Base-by-base conservation (phyloP, 2,113 vertebrate species). In the Thamnophis sirtalis region DNA sequence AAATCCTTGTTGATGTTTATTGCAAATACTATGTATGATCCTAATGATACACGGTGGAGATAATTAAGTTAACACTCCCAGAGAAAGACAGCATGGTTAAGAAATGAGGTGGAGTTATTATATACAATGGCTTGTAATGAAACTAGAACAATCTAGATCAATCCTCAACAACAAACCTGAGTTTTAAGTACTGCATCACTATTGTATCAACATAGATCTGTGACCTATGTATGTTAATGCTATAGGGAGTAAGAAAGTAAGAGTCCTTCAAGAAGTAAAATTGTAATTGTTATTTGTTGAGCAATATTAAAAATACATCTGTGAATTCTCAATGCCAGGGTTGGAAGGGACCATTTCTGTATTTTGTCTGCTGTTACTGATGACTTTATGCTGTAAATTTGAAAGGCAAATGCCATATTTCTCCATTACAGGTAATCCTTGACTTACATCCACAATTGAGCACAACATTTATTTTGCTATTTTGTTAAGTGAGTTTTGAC, bases 61-160 rank as follows among this genome's bases (percentile, higher is more conserved):
- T 9, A 4, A 89, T 22, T 60, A 86, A 54, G n/a, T 90, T 95
- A 63, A 28, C 0, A 0, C 33, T 93, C 94, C 10, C 6, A 3
- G 38, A 91, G 86, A 94, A 92, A 21, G 85, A 28, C 19, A 93
- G 15, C 60, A 22, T 88, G n/a, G 85, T 92, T 96, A 92, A 95
- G 88, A 92, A 24, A 11, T 38, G 58, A 17, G 91, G 60, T 95
- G 86, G 90, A 91, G 73, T 54, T 28, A n/a, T 11, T 91, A 19
- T 88, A 21, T 33, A 50, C 49, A 28, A 54, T 93, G 93, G 92
- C 60, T 50, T 5, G 10, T 90, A 95, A 89, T 91, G 33, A 94
- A 95, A 91, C 43, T 2, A 92, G n/a, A 58, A 92, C 53, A 6
- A 56, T 51, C 80, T 43, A 22, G 93, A 26, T 38, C 33, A n/a